Base-by-base conservation (phyloP, 2,797 vertebrate species). In the Acanthurus leucopareius region DNA sequence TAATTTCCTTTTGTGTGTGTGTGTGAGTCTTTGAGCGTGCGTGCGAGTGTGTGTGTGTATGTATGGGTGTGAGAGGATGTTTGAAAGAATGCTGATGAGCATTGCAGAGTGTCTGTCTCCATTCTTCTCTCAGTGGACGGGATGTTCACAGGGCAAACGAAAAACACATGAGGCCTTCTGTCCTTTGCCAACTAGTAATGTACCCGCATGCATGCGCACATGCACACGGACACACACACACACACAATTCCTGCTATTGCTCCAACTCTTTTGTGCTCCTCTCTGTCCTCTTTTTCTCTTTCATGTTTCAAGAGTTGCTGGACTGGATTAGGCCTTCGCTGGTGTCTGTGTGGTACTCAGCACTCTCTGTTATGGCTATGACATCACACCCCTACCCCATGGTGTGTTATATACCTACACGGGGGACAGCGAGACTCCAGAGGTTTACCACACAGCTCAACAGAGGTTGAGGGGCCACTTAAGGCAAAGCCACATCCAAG, bases 101-200 rank as follows among this genome's bases (percentile, higher is more conserved):
- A 88, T 90, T 63, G 65, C 84, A 89, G 86, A 92, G 88, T 70
- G 90, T 91, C 91, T 92, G 93, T 92, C 90, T 93, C 83, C 82
- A 88, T 90, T 93, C 87, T 91, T 89, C 85, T 92, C 92, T 92
- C 89, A 69, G 90, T 90, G 92, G 89, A 94, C 88, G 87, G 87
- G 92, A 94, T 94, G 92, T 93, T 94, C 91, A 87, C 90, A 89
- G 89, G 90, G 89, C 86, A 94, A 95, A 94, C 90, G 42, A 89
- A 94, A 93, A 93, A 92, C 94, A 94, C 90, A 94, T 94, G 94
- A 93, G 77, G 79, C 79, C 76, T 85, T 77, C 79, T 82, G 87
- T 88, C 85, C 86, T 86, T 79, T 91, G 93, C 93, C 92, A 94
- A 93, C 89, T 92, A 88, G 86, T 92, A 91, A 92, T 93, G 89